Base-by-base conservation (phyloP, 1,140 invertebrate genomes). In the Lithobius niger region DNA sequence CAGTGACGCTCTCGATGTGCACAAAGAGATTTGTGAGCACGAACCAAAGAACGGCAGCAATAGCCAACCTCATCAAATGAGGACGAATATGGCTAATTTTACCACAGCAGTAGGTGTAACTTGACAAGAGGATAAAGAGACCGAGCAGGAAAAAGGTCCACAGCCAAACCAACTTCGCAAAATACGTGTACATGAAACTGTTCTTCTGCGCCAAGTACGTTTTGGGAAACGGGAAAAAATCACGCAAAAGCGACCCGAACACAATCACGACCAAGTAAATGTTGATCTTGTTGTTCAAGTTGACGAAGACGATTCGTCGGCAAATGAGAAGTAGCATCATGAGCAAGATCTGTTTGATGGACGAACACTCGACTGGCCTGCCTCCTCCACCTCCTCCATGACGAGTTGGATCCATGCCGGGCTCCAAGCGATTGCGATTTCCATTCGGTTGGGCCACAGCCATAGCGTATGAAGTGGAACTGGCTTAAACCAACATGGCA, bases 81-180 rank as follows among this genome's bases (percentile, higher is more conserved):
- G 79, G 81, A 3, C 82, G 22, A 48, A 90, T 74, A 57, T 79
- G 71, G 40, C 78, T 74, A 60, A 77, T 75, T 57, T 86, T 81
- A 0, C 89, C 87, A 67, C 86, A 89, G 60, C 84, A 88, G 57
- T 88, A 82, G 0, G 84, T 83, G 54, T 82, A 83, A 16, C 84
- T 83, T 4, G 91, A 89, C 27, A 94, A 69, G 1, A 79, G 69
- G 16, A 94, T 73, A 74, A 90, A 96, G 13, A 83, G 79, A 15
- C 82, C 72, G 0, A 82, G 76, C 21, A 88, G 69, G 15, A 82
- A 40, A 16, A 76, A 59, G 1, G 76, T 78, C 77, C 77, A 78
- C 54, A 83, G 90, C 92, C 93, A 97, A 47, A 88, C 89, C 65
- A 91, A 80, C 70, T 96, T 96, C 0, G 96, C 90, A 71, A 97